These are phyloP conservation scores for Porites divaricata DNA, from an alignment of 92 coral and sea anemone genomes.

Conservation along the genomic window DNA sequence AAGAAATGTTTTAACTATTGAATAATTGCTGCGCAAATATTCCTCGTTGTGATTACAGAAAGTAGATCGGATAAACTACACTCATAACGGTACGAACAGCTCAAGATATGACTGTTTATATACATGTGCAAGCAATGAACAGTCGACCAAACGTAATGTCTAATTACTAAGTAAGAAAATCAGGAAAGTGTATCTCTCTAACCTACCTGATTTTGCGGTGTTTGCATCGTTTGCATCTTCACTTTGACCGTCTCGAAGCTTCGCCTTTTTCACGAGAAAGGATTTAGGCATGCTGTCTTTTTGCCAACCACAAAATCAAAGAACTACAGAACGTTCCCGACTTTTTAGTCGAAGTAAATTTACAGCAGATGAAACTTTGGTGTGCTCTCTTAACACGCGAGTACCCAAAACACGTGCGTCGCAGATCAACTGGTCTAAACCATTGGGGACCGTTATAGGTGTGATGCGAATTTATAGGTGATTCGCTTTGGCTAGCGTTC, in stretches of 20 bases:
- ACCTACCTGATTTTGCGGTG: conserved; percentile 10
- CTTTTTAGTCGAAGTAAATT: neutral
- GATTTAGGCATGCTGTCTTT: conserved; percentile 76
- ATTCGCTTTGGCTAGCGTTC: conserved; percentile 41
- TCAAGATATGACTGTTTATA: neutral
- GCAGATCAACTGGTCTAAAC: conserved; percentile 12
- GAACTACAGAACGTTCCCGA: conserved; percentile 19
- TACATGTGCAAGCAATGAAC: conserved; percentile 8
- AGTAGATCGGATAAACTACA: neutral
- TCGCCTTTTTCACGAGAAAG: conserved; percentile 85
- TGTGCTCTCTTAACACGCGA: conserved; percentile 4
- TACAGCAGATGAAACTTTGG: conserved; percentile 21
- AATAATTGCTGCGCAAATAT: conserved; percentile 27
- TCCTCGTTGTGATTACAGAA: conserved; percentile 20
- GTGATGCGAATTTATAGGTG: conserved; percentile 46
- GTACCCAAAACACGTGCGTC: conserved; percentile 14
- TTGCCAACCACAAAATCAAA: neutral
- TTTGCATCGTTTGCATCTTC: neutral
- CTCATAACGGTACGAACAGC: conserved; percentile 12
- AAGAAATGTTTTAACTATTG: conserved; percentile 16
- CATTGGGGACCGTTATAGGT: conserved; percentile 51
- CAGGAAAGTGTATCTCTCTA: neutral
- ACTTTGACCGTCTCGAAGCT: conserved; percentile 48
- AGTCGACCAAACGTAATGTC: conserved; percentile 6
- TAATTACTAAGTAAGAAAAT: neutral